Base-by-base conservation (phyloP, 2,888 invertebrate species). In the Hymenopus coronatus region DNA sequence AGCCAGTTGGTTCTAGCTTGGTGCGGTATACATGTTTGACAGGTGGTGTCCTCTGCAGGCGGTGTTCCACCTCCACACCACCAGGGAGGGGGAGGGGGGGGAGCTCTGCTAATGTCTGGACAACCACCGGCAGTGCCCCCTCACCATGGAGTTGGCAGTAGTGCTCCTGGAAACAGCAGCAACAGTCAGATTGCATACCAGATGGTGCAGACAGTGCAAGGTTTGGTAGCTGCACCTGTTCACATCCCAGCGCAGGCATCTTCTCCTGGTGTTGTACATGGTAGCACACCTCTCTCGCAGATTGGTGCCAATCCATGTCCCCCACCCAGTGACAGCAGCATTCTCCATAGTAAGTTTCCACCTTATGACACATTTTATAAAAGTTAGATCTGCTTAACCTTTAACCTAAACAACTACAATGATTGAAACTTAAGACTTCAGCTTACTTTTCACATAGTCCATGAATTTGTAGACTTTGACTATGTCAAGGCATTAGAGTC, bases 201-300 rank as follows among this genome's bases (percentile, higher is more conserved):
- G 89, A 91, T 90, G 90, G 89, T 90, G 84, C 91, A 90, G 40
- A 90, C 90, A 25, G 90, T 89, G 4, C 91, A 90, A 88, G 91
- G 90, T n/a, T 87, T 90, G 85, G 88, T 90, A 89, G 90, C 90
- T 28, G 90, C 90, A 84, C 90, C 91, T 90, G 92, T 93, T 90
- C 92, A 92, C 91, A 92, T 93, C 89, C 92, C 92, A 86, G 92
- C 92, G n/a, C 89, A 88, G 86, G 90, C 84, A 87, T 88, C 27
- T 83, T 93, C 94, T 89, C 93, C 93, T 82, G 93, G 93, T 70
- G 92, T 96, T 91, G 96, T 98, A 88, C 97, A 97, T 92, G 98
- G 98, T 82, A 97, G 97, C 91, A 98, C 98, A 88, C 97, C 98
- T 0, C 95, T 98, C 88, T 97, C 97, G 85, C 97, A 97, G 93